phyloP scores from a whole-genome alignment of 2,797 vertebrate species.

The Coendou prehensilis region DNA sequence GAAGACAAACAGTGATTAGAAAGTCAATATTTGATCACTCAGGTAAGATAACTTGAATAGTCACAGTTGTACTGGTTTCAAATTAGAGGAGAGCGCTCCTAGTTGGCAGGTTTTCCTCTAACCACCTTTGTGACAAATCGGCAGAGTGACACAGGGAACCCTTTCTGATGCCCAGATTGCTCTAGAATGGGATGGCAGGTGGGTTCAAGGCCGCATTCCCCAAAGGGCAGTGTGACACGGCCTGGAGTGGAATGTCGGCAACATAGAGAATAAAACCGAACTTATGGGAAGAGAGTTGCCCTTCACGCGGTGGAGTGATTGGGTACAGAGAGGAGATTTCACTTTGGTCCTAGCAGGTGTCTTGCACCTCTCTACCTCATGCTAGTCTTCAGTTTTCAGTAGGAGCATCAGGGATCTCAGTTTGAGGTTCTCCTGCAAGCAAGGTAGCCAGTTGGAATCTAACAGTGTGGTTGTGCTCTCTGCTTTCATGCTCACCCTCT shows the following conservation, averaged over 20 bases:
- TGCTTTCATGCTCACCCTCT: not conserved
- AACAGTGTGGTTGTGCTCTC: not conserved
- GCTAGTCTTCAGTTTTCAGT: not conserved
- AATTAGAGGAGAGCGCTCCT: not conserved
- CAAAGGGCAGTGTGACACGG: not conserved
- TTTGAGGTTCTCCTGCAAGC: not conserved
- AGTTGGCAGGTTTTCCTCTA: not conserved
- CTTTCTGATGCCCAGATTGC: not conserved
- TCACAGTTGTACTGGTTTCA: not conserved
- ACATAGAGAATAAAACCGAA: not conserved
- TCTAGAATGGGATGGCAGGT: not conserved
- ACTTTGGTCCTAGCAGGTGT: not conserved
- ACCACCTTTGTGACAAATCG: not conserved
- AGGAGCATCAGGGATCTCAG: not conserved
- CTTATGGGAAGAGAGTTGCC: not conserved
- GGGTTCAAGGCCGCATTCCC: not conserved
- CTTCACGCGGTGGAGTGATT: not conserved
- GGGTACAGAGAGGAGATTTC: not conserved
- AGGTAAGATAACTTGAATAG: not conserved
- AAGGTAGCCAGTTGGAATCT: not conserved
- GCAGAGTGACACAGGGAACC: not conserved
- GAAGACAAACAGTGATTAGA: slow-evolving; percentile 56
- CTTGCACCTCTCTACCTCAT: not conserved
- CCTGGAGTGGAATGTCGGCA: not conserved
- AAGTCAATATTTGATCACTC: slow-evolving; percentile 42